phyloP scores from a whole-genome alignment of 2,888 invertebrate species.

The Xiphydria camelus region DNA sequence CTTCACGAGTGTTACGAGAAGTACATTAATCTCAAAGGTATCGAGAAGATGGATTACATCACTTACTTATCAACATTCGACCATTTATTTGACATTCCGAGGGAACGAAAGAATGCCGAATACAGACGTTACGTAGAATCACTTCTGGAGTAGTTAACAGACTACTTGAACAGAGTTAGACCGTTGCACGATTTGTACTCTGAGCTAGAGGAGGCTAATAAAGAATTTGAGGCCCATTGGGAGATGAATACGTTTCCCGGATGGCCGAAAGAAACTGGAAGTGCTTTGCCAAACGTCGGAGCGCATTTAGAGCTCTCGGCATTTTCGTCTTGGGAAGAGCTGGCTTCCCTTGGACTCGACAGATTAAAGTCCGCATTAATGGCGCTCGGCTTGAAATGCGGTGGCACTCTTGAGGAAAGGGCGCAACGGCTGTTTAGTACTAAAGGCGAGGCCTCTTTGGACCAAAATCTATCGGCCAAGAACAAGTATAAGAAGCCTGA shows the following conservation, averaged over 20 bases:
- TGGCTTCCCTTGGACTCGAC: constrained; percentile 95
- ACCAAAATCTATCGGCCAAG: constrained; percentile 89
- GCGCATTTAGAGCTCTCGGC: constrained; percentile 98
- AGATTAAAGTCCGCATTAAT: constrained; percentile 95
- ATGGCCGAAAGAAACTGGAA: constrained; percentile 95
- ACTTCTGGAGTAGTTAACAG: constrained; percentile 82
- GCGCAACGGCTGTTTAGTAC: constrained; percentile 95
- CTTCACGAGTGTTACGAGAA: constrained; percentile 95
- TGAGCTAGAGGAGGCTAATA: constrained; percentile 76
- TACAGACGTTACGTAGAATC: constrained; percentile 83
- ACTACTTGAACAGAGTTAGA: constrained; percentile 80
- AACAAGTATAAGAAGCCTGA: constrained; percentile 75
- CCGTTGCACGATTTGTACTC: constrained; percentile 82
- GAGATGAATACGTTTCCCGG: constrained; percentile 88
- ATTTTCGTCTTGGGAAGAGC: constrained; percentile 95
- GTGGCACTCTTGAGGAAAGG: constrained; percentile 95
- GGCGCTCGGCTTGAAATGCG: constrained; percentile 96
- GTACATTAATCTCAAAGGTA: constrained; percentile 94
- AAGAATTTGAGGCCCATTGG: constrained; percentile 87
- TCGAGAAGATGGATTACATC: constrained; percentile 96
- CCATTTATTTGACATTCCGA: constrained; percentile 92
- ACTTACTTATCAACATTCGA: constrained; percentile 93
- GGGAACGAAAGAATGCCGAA: constrained; percentile 85
- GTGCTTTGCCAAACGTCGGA: constrained; percentile 90
- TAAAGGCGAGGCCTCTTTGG: constrained; percentile 91